Conservation (phyloP, 2,888 invertebrate genomes). For the Eupeodes luniger region DNA sequence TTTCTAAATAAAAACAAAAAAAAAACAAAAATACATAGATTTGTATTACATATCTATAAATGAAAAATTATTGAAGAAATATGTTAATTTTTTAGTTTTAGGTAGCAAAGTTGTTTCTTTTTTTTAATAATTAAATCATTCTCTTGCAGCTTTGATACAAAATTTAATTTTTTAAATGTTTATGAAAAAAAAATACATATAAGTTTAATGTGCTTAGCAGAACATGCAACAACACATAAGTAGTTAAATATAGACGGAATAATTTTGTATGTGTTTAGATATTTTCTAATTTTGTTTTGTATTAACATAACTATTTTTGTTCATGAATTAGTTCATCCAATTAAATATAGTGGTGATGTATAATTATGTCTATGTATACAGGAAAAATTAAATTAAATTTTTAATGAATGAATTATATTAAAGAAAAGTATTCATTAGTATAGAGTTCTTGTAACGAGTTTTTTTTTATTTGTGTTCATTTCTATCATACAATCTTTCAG, state of each 20-base stretch:
- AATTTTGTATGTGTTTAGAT: slow-evolving; percentile 34
- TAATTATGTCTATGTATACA: slow-evolving; percentile 39
- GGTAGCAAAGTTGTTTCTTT: slow-evolving; percentile 20
- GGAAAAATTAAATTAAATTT: slow-evolving; percentile 32
- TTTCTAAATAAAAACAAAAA: background rate
- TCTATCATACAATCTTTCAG: slow-evolving; percentile 4
- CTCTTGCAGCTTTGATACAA: slow-evolving; percentile 52
- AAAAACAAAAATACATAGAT: slow-evolving; percentile 15
- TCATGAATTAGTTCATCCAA: slow-evolving; percentile 63
- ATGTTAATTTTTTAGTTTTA: slow-evolving; percentile 28
- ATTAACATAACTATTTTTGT: slow-evolving; percentile 14
- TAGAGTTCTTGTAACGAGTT: background rate
- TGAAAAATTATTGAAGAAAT: slow-evolving; percentile 21
- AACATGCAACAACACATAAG: slow-evolving; percentile 62
- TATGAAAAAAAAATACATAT: slow-evolving; percentile 17
- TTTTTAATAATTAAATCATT: slow-evolving; percentile 32
- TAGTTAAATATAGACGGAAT: slow-evolving; percentile 40
- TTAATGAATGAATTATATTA: slow-evolving; percentile 50
- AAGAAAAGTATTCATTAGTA: slow-evolving; percentile 42
- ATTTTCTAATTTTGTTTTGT: slow-evolving; percentile 22
- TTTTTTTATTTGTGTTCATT: slow-evolving; percentile 15
- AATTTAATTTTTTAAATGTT: slow-evolving; percentile 28
- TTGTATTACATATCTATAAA: slow-evolving; percentile 10
- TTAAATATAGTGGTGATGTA: slow-evolving; percentile 52
- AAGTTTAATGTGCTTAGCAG: slow-evolving; percentile 54